Evolutionary conservation across 2,888 invertebrate genomes (phyloP).

Genomic region (Sthenelais limicola): DNA sequence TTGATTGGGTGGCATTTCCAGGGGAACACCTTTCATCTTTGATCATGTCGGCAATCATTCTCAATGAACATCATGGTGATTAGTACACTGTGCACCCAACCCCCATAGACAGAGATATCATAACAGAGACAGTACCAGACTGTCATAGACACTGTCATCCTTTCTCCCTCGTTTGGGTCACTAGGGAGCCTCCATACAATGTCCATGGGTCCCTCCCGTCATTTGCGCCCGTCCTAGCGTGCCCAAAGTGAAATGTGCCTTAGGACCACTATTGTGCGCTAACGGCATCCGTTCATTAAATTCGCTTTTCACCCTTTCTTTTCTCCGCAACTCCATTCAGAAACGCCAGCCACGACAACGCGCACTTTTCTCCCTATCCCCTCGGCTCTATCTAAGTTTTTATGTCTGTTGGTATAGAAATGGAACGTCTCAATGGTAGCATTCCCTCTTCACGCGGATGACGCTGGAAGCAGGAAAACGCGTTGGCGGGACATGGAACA

Average conservation of each 20-base stretch:
- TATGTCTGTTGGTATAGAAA: too few species aligned
- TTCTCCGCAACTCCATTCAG: too few species aligned
- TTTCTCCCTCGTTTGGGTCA: background rate
- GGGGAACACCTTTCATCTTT: slow-evolving; percentile 27
- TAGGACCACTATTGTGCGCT: background rate
- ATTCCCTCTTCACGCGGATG: background rate
- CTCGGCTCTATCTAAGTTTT: too few species aligned
- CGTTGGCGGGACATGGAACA: slow-evolving; percentile 30
- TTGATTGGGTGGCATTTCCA: slow-evolving; percentile 3
- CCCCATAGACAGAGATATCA: slow-evolving; percentile 5
- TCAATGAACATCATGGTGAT: slow-evolving; percentile 36
- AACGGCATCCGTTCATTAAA: slow-evolving; percentile 18
- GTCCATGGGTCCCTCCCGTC: slow-evolving; percentile 3
- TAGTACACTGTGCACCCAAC: slow-evolving; percentile 3
- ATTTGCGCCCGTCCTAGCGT: background rate
- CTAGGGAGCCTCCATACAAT: too few species aligned
- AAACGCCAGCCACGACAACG: too few species aligned
- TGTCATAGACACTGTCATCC: background rate
- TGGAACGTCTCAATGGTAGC: slow-evolving; percentile 14
- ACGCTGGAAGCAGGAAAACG: background rate
- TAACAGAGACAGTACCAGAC: background rate
- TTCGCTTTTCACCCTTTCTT: background rate
- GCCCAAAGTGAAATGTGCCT: background rate
- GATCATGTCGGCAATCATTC: slow-evolving; percentile 36
- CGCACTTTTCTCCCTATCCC: too few species aligned